A percentile compares a stretch with the other conserved stretches of the same genome.
Conservation (phyloP, 2,888 invertebrate species). For the Neoaliturus tenellus region DNA sequence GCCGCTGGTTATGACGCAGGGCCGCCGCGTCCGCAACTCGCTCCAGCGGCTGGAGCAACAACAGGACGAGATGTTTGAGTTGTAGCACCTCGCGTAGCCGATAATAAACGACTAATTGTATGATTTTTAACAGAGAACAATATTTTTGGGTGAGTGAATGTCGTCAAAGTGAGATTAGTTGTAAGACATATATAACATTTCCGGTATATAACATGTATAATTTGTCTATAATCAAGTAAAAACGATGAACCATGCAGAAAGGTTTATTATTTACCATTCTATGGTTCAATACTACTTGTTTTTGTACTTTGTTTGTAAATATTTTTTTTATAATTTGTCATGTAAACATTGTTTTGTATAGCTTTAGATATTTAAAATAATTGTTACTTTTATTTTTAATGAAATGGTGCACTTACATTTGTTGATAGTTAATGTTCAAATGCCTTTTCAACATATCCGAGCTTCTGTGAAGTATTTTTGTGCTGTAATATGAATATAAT, state of each 20-base stretch:
- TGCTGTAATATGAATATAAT: not conserved
- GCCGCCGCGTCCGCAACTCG: constrained; percentile 86
- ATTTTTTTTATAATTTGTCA: not conserved
- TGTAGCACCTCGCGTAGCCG: constrained; percentile 79
- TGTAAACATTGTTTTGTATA: constrained; percentile 5
- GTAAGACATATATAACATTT: not conserved
- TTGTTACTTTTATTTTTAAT: not conserved
- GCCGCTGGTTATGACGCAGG: constrained; percentile 86
- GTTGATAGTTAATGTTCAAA: constrained; percentile 6
- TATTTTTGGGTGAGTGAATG: not conserved
- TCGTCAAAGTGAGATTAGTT: constrained; percentile 23
- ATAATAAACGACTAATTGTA: not conserved
- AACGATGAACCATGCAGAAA: not conserved
- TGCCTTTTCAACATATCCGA: constrained; percentile 33
- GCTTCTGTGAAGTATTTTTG: constrained; percentile 17
- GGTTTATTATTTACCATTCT: not conserved
- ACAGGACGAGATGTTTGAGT: constrained; percentile 94
- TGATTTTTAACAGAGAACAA: not conserved
- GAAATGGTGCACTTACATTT: constrained; percentile 34
- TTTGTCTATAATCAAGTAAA: not conserved
- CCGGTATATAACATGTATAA: not conserved
- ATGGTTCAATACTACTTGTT: not conserved
- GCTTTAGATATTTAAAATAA: constrained; percentile 8
- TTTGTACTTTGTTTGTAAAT: constrained; percentile 24
- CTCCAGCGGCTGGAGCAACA: constrained; percentile 88